phyloP scores from a whole-genome alignment of 2,888 invertebrate genomes.

The Biston betularia region DNA sequence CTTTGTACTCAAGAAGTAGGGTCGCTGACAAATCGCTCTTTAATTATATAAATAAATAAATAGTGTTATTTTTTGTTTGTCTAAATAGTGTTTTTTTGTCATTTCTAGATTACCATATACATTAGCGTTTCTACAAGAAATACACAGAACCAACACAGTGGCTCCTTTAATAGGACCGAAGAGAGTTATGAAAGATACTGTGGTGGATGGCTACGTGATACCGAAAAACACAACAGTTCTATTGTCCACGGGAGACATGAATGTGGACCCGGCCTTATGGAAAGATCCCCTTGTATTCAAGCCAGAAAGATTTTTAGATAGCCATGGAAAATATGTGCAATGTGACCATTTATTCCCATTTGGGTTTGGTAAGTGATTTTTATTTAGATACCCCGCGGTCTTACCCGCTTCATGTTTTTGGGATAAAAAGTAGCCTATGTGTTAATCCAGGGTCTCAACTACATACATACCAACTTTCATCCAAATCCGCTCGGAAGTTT shows the following conservation, averaged over 20 bases:
- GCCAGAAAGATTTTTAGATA: conserved; percentile 80
- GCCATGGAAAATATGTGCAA: conserved; percentile 64
- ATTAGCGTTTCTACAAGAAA: conserved; percentile 73
- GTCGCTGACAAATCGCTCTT: too few species aligned
- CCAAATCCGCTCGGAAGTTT: too few species aligned
- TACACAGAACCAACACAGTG: conserved; percentile 71
- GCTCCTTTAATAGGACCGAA: conserved; percentile 71
- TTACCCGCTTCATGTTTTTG: too few species aligned
- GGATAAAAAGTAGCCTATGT: too few species aligned
- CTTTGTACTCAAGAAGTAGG: too few species aligned
- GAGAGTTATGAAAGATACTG: conserved; percentile 42
- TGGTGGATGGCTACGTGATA: conserved; percentile 49
- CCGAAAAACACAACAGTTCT: conserved; percentile 68
- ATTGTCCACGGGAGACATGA: conserved; percentile 66
- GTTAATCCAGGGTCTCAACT: too few species aligned
- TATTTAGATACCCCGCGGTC: too few species aligned
- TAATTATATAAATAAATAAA: too few species aligned
- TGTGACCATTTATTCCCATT: conserved; percentile 83
- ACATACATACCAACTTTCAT: too few species aligned
- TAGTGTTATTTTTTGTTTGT: too few species aligned
- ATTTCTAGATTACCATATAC: conserved; percentile 59
- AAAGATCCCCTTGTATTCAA: conserved; percentile 73
- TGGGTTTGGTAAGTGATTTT: conserved; percentile 78
- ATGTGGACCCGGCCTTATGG: conserved; percentile 74
- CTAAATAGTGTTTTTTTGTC: neutral